Evolutionary conservation across 35 echinoderm and acorn worm species (phyloP).

Genomic region (Diadema setosum): DNA sequence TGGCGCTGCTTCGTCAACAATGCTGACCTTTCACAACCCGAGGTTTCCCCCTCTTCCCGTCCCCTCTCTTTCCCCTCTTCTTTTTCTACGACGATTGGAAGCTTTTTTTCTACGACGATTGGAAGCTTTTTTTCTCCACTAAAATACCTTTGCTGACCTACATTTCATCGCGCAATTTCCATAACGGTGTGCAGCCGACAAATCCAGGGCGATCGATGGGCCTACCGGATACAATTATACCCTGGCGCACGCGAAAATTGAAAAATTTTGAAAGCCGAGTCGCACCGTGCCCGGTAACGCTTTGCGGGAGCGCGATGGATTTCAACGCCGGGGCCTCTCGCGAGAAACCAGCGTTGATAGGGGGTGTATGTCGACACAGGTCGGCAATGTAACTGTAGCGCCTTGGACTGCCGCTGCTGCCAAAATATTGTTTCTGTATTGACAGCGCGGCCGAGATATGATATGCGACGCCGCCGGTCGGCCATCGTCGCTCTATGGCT

Average conservation of each 20-base stretch:
- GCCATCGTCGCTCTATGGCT: neutral
- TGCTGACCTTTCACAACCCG: neutral
- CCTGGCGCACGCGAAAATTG: conserved; percentile 22
- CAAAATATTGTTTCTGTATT: conserved; percentile 37
- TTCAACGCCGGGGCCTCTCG: conserved; percentile 1
- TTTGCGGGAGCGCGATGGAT: neutral
- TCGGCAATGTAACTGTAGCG: conserved; percentile 14
- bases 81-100: neutral
- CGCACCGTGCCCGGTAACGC: neutral
- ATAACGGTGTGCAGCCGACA: conserved; percentile 4
- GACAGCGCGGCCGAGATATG: conserved; percentile 24
- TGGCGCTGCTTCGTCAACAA: neutral
- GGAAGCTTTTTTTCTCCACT: neutral
- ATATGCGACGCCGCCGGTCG: neutral
- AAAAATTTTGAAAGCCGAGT: conserved; percentile 25
- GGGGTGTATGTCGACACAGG: conserved; percentile 27
- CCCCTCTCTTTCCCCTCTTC: neutral
- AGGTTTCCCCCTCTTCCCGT: neutral
- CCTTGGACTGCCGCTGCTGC: conserved; percentile 13
- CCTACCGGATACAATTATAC: conserved; percentile 32
- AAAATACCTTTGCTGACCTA: conserved; percentile 19
- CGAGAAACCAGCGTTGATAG: conserved; percentile 13
- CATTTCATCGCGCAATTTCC: conserved; percentile 22
- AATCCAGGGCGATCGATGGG: conserved; percentile 26
- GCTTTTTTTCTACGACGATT: neutral